A percentile compares a stretch with the other conserved stretches of the same genome.
These are phyloP conservation scores for Dasyurus viverrinus DNA, from an alignment of 2,113 vertebrate species.

Conservation along the genomic window DNA sequence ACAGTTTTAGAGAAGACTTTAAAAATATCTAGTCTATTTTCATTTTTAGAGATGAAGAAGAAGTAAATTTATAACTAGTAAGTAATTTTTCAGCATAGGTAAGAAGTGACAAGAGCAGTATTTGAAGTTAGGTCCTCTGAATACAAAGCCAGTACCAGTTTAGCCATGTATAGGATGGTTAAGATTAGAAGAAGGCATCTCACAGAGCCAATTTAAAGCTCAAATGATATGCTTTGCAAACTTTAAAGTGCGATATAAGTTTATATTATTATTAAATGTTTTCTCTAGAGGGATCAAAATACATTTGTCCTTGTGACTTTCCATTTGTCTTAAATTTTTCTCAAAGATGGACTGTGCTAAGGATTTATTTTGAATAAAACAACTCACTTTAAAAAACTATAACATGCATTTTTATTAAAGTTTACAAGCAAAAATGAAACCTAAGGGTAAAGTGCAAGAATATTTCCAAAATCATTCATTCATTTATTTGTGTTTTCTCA, in stretches of 20 bases:
- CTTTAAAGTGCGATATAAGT: not conserved
- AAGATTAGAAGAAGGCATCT: not conserved
- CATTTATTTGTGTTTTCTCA: not conserved
- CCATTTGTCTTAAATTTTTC: not conserved
- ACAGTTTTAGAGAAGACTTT: not conserved
- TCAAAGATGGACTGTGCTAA: constrained; percentile 15
- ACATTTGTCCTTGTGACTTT: not conserved
- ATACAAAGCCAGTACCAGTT: not conserved
- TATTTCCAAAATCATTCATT: not conserved
- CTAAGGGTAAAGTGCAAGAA: not conserved
- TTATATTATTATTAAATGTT: not conserved
- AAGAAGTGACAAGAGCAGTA: not conserved
- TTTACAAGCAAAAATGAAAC: constrained; percentile 39
- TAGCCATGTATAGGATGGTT: not conserved
- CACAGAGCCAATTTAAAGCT: not conserved
- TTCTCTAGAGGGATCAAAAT: constrained; percentile 13
- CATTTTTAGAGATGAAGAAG: not conserved
- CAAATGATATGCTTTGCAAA: not conserved
- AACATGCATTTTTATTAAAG: constrained; percentile 29
- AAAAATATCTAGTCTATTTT: not conserved
- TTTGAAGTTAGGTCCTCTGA: not conserved
- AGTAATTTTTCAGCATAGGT: not conserved
- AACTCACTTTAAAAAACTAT: constrained; percentile 37
- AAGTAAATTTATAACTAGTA: not conserved
- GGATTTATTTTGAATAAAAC: constrained; percentile 29